phyloP scores from a whole-genome alignment of 2,797 vertebrate genomes.

The Anableps anableps region DNA sequence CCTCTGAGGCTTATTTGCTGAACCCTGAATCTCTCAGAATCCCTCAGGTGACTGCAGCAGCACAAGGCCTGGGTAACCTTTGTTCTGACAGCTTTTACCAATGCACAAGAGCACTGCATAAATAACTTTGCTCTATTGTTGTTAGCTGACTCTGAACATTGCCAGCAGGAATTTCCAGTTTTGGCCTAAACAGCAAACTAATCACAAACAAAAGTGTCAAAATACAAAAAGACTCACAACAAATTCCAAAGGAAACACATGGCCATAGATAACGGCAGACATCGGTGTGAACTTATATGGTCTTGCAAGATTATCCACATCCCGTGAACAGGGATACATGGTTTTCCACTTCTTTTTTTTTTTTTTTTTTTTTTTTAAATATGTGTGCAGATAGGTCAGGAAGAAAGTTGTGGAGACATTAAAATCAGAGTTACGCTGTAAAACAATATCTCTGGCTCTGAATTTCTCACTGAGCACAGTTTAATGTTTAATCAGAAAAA shows the following conservation, averaged over 20 bases:
- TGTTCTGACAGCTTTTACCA: not conserved
- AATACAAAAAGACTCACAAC: not conserved
- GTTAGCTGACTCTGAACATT: not conserved
- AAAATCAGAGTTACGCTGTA: no score
- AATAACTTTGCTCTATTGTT: not conserved
- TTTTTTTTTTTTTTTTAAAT: not conserved
- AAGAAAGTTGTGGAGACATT: not conserved
- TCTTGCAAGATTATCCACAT: not conserved
- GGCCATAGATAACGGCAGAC: not conserved
- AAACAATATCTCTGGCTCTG: no score
- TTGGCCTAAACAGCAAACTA: not conserved
- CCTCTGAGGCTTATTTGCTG: conserved; percentile 1
- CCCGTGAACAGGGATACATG: no score
- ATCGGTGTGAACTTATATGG: not conserved
- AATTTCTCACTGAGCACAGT: no score
- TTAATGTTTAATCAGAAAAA: no score
- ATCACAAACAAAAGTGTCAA: not conserved
- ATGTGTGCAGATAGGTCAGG: not conserved
- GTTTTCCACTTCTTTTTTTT: not conserved
- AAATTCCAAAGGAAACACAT: not conserved
- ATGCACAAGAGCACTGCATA: not conserved
- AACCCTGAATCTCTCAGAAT: conserved; percentile 2
- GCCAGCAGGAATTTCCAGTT: not conserved
- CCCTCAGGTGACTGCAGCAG: conserved; percentile 11
- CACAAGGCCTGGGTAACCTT: not conserved